Base-by-base conservation (phyloP, 2,888 invertebrate species). In the Norana najaformis region DNA sequence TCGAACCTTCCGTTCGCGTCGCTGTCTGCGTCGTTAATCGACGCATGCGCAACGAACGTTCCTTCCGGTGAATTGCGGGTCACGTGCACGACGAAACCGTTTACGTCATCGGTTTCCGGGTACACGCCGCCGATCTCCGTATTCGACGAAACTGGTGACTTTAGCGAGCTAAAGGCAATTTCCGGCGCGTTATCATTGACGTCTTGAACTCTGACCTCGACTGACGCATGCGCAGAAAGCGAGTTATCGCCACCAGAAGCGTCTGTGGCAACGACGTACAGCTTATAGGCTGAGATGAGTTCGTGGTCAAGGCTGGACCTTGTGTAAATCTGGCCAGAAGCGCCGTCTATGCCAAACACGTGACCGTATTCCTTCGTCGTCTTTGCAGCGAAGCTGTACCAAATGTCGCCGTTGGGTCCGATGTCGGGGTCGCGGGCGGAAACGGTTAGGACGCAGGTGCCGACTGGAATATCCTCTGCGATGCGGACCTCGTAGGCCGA, bases 351-450 rank as follows among this genome's bases (percentile, higher is more conserved):
- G 23, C 88, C 89, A 83, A 92, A 92, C 18, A 90, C 37, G 13
- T 89, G 38, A 13, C 90, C 92, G 69, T 90, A 92, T n/a, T 82
- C 35, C 34, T 83, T n/a, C 4, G 38, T 13, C 13, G 91, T 91
- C n/a, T 47, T 83, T 6, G 37, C 37, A 16, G 90, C 69, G 23
- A 92, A 90, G 18, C 35, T 30, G 88, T 91, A 92, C 16, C 53
- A 37, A 36, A 92, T 90, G 39, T 90, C n/a, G 13, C 91, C 91
- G 88, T 92, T 92, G 23, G 85, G 20, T 11, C 91, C 92, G 18
- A 38, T 34, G 53, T 92, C 92, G 13, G 89, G 83, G 83, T 92
- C 92, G 16, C n/a, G 14, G 35, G 92, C 92, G 13, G 37, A 88
- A 13, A 92, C 90, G 38, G 83, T 88, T 23, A 90, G 35, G n/a